These are phyloP conservation scores for Brachionus angularis DNA, from an alignment of 1,140 invertebrate genomes.

Conservation along the genomic window DNA sequence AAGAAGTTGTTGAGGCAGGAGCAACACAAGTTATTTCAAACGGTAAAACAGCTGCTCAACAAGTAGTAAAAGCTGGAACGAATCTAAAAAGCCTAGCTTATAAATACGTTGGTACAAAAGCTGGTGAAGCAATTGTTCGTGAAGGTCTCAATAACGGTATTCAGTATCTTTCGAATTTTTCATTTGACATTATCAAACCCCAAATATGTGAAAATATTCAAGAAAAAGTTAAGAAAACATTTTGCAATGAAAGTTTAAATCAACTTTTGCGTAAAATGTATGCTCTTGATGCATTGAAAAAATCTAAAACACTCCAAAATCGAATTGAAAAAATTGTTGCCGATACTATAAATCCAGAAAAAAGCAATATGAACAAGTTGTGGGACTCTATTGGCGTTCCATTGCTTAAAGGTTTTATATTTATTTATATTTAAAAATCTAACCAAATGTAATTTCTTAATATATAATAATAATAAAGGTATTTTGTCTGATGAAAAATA, in stretches of 20 bases:
- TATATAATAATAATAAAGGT: too few species aligned
- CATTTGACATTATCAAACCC: background rate
- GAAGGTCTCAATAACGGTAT: slow-evolving; percentile 22
- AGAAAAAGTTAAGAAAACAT: background rate
- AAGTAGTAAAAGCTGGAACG: background rate
- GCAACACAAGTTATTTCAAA: background rate
- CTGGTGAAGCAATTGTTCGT: background rate
- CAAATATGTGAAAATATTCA: background rate
- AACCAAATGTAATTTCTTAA: too few species aligned
- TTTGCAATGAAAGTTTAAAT: background rate
- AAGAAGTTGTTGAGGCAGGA: background rate
- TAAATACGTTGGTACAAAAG: background rate
- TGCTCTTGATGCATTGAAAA: background rate
- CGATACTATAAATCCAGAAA: background rate
- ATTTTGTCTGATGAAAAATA: background rate
- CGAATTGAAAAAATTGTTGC: background rate
- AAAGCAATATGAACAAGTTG: too few species aligned
- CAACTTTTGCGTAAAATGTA: slow-evolving; percentile 1
- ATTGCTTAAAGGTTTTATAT: background rate
- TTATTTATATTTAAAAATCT: too few species aligned
- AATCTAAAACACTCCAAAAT: background rate
- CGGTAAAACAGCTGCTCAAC: background rate
- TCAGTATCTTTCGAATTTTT: background rate
- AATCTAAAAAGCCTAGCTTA: background rate
- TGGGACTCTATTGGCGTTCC: background rate